Percentiles rank a stretch among this genome's conserved stretches.
Evolutionary conservation across 92 coral and sea anemone species (phyloP).

Genomic region (Phenganax subtilis): DNA sequence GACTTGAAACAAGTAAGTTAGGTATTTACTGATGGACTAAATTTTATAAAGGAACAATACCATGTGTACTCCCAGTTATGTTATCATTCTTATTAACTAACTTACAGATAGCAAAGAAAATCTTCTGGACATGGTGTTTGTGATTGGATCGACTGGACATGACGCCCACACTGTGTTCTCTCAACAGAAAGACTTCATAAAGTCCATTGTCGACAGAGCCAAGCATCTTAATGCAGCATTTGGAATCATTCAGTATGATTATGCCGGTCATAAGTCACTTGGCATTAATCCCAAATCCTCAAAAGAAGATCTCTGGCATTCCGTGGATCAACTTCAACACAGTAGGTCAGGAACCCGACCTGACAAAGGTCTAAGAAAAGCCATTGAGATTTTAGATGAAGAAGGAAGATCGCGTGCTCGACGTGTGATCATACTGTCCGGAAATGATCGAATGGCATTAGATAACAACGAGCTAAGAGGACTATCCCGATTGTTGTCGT

Average conservation of each 20-base stretch:
- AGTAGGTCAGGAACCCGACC: constrained; percentile 76
- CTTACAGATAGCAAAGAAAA: constrained; percentile 1
- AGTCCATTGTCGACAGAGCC: constrained; percentile 22
- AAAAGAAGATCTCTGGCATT: constrained; percentile 11
- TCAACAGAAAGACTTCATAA: constrained; percentile 20
- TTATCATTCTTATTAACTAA: constrained; percentile 6
- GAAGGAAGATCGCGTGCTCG: constrained; percentile 30
- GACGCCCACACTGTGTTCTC: constrained; percentile 20
- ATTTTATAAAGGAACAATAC: not conserved
- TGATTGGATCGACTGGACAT: constrained; percentile 25
- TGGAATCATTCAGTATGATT: constrained; percentile 26
- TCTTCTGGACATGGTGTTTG: constrained; percentile 22
- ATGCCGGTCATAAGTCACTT: not conserved
- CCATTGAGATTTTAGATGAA: constrained; percentile 50
- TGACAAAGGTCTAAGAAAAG: constrained; percentile 68
- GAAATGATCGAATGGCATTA: not conserved
- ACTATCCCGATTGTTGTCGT: not conserved
- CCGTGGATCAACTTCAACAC: constrained; percentile 61
- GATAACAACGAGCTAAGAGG: not conserved
- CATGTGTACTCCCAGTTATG: not conserved
- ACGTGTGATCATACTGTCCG: constrained; percentile 23
- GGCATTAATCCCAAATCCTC: constrained; percentile 1
- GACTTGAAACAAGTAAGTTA: constrained; percentile 53
- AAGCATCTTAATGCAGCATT: constrained; percentile 23
- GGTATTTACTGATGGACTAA: not conserved